Conservation (phyloP, 2,888 invertebrate species). For the Diloba caeruleocephala region DNA sequence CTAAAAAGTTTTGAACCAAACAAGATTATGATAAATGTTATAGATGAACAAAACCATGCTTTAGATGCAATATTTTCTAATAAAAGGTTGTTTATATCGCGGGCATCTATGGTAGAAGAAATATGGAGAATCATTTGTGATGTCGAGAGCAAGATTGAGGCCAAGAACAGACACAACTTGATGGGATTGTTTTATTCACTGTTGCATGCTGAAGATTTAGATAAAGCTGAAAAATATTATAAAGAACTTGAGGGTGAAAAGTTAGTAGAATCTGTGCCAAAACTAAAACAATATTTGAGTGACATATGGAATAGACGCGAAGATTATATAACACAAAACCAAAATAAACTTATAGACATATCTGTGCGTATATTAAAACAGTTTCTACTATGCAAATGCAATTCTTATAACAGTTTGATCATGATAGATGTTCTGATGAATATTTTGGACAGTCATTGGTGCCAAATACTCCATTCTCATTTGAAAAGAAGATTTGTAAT, state of each 20-base stretch:
- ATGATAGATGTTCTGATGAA: slow-evolving; percentile 62
- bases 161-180: slow-evolving; percentile 12
- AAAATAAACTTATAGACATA: slow-evolving; percentile 20
- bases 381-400: slow-evolving; percentile 45
- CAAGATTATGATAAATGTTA: slow-evolving; percentile 49
- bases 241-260: slow-evolving; percentile 13
- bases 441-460: slow-evolving; percentile 58
- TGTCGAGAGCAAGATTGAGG: slow-evolving; percentile 19
- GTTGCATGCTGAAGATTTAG: slow-evolving; percentile 15
- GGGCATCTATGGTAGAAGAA: slow-evolving; percentile 24
- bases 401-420: slow-evolving; percentile 46
- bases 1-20: slow-evolving; percentile 54
- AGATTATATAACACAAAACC: slow-evolving; percentile 18
- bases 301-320: slow-evolving; percentile 26
- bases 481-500: slow-evolving; percentile 25
- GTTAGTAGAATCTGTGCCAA: slow-evolving; percentile 4
- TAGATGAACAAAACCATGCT: slow-evolving; percentile 44
- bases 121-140: slow-evolving; percentile 43
- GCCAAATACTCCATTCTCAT: slow-evolving; percentile 48
- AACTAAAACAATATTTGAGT: slow-evolving; percentile 25
- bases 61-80: slow-evolving; percentile 49
- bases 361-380: slow-evolving; percentile 41
- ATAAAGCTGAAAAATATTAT: slow-evolving; percentile 20
- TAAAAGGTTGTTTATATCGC: slow-evolving; percentile 28
- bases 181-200: slow-evolving; percentile 36